Conservation (phyloP, 2,113 vertebrate species). For the Himantopus leucocephalus region DNA sequence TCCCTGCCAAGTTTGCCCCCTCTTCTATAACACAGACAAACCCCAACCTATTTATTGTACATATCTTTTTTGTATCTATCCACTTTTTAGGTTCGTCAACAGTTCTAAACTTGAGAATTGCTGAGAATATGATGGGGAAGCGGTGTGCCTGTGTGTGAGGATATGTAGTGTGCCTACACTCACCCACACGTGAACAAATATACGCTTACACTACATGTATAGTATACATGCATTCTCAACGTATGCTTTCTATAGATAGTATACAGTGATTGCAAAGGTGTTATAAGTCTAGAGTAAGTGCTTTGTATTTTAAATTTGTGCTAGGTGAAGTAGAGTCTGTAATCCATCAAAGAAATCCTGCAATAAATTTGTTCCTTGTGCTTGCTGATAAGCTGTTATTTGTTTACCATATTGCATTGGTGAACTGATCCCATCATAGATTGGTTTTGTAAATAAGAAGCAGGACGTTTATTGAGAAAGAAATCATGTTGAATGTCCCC, state of each 20-base stretch:
- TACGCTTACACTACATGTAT: neutral
- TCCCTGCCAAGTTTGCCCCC: neutral
- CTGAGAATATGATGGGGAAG: neutral
- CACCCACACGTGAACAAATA: neutral
- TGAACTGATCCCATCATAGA: neutral
- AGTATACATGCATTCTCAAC: neutral
- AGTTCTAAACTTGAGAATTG: neutral
- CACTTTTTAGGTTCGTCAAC: neutral
- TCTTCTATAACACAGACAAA: neutral
- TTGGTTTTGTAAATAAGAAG: neutral
- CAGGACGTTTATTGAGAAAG: neutral
- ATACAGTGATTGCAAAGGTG: neutral
- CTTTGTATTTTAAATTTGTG: neutral
- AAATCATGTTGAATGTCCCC: neutral
- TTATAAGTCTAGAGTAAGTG: neutral
- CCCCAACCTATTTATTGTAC: neutral
- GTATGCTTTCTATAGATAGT: neutral
- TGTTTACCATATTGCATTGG: neutral
- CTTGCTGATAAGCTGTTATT: neutral
- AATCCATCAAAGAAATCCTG: neutral
- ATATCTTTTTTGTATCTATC: neutral
- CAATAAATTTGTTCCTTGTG: neutral
- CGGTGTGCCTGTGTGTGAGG: accelerated
- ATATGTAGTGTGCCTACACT: neutral
- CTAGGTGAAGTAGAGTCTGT: neutral